Base-by-base conservation (phyloP, 2,113 vertebrate genomes). In the Pagrus major region DNA sequence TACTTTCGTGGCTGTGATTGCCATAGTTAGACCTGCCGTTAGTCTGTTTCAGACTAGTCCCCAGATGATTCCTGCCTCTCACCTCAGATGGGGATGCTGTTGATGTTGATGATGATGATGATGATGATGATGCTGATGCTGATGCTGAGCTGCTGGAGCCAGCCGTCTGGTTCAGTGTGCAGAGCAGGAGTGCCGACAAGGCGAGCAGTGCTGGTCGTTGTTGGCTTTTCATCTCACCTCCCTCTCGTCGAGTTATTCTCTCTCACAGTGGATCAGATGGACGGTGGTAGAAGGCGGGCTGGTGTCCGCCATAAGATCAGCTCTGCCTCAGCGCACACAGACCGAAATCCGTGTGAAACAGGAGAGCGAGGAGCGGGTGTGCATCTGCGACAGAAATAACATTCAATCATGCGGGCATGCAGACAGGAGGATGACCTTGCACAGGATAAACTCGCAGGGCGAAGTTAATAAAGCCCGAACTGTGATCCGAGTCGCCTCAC, bases 191-290 rank as follows among this genome's bases (percentile, higher is more conserved):
- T 6, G 83, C 86, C 71, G 83, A 90, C 3, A 93, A 76, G 73
- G 78, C 88, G 88, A 93, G 54, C 75, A 93, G 59, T n/a, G 81
- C 82, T 23, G 82, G 82, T 56, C 60, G 65, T 5, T 75, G 84
- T 66, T 76, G 88, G 74, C 65, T 76, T 73, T 83, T 92, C 92
- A 93, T 95, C 71, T 85, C 90, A 60, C 60, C 25, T 68, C 70
- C n/a, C 61, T 71, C 39, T 73, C 47, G 31, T 65, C 56, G 41
- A 80, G 35, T 69, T 46, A 77, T 68, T 85, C 64, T 61, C 64
- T 64, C 55, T 88, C 80, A 83, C 84, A 80, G 85, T 76, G 85
- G 78, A 68, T 76, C 82, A 74, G 86, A 76, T 76, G 71, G 68
- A 60, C 83, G 87, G 80, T 20, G 72, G 72, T 11, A 37, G 41